phyloP scores from a whole-genome alignment of 1,140 invertebrate species.

The Neuroterus valhalla region DNA sequence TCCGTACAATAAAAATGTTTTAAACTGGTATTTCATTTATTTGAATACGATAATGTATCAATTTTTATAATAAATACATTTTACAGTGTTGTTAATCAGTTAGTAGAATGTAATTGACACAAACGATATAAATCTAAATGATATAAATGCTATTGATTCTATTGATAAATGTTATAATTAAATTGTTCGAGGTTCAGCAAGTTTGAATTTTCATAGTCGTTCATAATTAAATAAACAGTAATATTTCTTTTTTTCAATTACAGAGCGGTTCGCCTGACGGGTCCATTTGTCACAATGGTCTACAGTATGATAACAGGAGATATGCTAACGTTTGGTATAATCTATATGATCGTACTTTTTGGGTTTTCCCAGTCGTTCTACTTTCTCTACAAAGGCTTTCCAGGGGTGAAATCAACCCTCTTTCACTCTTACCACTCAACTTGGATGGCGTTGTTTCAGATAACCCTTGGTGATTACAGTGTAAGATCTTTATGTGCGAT shows the following conservation, averaged over 20 bases:
- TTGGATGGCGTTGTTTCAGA: slow-evolving; percentile 98
- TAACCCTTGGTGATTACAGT: slow-evolving; percentile 98
- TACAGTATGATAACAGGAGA: slow-evolving; percentile 98
- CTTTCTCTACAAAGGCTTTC: slow-evolving; percentile 96
- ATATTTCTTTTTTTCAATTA: slow-evolving; percentile 57
- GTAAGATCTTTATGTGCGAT: slow-evolving; percentile 77
- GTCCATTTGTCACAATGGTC: slow-evolving; percentile 99
- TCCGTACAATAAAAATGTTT: no score
- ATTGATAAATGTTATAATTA: no score
- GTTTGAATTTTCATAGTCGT: not conserved
- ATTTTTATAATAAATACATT: no score
- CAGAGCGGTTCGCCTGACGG: slow-evolving; percentile 94
- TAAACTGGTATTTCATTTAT: no score
- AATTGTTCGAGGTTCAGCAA: no score
- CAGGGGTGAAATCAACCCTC: slow-evolving; percentile 85
- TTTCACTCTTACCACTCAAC: slow-evolving; percentile 92
- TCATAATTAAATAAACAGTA: not conserved
- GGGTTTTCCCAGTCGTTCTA: slow-evolving; percentile 98
- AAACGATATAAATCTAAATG: no score
- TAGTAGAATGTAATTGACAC: no score
- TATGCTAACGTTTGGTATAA: slow-evolving; percentile 98
- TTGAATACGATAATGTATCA: no score
- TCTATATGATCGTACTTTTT: slow-evolving; percentile 94
- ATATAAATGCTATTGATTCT: no score
- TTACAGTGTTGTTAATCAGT: no score